Evolutionary conservation across 1,140 invertebrate species (phyloP).

Genomic region (Musca domestica): DNA sequence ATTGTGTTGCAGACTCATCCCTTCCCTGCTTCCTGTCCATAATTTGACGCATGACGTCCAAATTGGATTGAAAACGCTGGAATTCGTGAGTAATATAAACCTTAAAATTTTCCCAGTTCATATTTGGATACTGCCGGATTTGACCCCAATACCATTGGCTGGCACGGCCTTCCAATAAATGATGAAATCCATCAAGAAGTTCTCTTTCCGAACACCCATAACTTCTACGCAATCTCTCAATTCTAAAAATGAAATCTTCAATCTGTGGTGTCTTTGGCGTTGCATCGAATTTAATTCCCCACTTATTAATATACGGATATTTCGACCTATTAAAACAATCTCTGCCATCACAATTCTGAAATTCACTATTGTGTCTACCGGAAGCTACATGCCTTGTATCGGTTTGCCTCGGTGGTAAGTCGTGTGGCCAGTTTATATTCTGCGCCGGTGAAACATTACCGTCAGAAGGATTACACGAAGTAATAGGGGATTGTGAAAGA

Average conservation of each 20-base stretch:
- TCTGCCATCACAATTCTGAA: background rate
- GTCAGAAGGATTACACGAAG: too few species aligned
- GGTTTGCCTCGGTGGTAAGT: too few species aligned
- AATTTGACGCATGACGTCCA: background rate
- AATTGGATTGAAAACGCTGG: background rate
- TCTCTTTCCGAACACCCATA: too few species aligned
- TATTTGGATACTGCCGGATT: background rate
- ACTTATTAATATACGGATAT: background rate
- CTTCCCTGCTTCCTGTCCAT: background rate
- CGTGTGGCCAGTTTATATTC: too few species aligned
- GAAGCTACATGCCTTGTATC: too few species aligned
- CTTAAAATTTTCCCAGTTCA: background rate
- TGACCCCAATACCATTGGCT: too few species aligned
- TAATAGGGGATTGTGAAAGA: too few species aligned
- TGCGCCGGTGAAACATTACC: too few species aligned
- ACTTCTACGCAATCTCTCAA: background rate
- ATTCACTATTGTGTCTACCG: too few species aligned
- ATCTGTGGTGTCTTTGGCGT: background rate
- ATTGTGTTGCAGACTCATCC: background rate
- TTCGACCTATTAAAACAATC: background rate
- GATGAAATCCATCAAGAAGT: background rate
- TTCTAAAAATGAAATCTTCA: conserved; percentile 13
- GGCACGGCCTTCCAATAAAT: too few species aligned
- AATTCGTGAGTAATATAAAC: background rate
- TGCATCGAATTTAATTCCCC: background rate